Percentiles rank a stretch among this genome's conserved stretches.
Conservation (phyloP, 2,797 vertebrate genomes). For the Zalophus californianus region DNA sequence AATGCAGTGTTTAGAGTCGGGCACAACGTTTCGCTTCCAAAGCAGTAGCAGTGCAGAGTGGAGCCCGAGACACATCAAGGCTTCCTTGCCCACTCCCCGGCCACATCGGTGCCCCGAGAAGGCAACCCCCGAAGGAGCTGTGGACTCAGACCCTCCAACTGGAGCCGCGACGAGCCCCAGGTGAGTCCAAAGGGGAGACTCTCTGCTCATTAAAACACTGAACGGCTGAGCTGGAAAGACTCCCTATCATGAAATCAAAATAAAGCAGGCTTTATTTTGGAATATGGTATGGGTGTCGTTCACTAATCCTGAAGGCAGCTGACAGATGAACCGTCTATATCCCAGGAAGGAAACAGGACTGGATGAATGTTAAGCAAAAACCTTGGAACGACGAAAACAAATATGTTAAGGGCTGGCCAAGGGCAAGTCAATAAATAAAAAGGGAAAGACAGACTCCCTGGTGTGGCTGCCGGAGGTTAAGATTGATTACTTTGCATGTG, state of each 20-base stretch:
- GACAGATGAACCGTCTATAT: slow-evolving; percentile 49
- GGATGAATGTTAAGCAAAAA: slow-evolving; percentile 68
- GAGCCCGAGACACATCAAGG: background rate
- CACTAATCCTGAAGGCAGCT: slow-evolving; percentile 41
- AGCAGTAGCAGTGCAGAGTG: background rate
- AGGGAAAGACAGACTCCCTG: slow-evolving; percentile 50
- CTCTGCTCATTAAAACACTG: slow-evolving; percentile 11
- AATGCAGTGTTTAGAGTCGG: slow-evolving; percentile 47
- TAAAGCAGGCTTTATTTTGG: background rate
- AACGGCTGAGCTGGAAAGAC: background rate
- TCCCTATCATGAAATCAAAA: slow-evolving; percentile 1
- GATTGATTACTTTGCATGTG: slow-evolving; percentile 63
- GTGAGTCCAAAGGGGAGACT: background rate
- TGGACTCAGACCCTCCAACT: background rate
- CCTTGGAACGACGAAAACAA: slow-evolving; percentile 68
- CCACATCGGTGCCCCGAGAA: background rate
- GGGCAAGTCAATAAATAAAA: slow-evolving; percentile 73
- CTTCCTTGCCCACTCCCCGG: background rate
- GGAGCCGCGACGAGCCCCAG: background rate
- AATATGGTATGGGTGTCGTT: background rate
- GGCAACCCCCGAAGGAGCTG: slow-evolving; percentile 4
- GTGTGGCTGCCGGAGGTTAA: slow-evolving; percentile 63
- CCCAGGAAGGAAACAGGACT: slow-evolving; percentile 36
- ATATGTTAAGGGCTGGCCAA: slow-evolving; percentile 55
- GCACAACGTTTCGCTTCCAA: slow-evolving; percentile 57